Conservation (phyloP, 2,888 invertebrate genomes). For the Allolobophora icterica region DNA sequence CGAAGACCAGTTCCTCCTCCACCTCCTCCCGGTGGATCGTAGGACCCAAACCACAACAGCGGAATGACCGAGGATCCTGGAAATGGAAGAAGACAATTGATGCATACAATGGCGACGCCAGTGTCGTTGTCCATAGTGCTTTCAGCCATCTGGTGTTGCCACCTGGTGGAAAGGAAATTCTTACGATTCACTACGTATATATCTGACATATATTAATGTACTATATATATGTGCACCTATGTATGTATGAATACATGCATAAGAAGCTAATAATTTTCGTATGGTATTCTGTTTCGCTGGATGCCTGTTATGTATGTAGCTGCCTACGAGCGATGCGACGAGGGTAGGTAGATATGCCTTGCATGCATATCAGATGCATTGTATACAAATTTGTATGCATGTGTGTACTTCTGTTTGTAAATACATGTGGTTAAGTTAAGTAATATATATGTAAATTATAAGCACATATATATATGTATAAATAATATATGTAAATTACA, state of each 20-base stretch:
- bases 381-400: constrained; percentile 5
- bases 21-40: background rate
- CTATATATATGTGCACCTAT: background rate
- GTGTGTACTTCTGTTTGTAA: background rate
- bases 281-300: background rate
- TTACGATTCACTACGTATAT: background rate
- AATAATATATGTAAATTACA: background rate
- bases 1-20: constrained; percentile 30
- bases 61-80: background rate
- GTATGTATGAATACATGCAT: background rate
- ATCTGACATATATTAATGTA: background rate
- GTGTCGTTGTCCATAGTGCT: background rate
- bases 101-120: background rate
- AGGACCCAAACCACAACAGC: background rate
- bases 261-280: background rate
- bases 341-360: background rate
- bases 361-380: background rate
- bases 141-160: constrained; percentile 20
- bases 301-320: background rate
- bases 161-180: constrained; percentile 20
- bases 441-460: constrained; percentile 8
- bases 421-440: background rate
- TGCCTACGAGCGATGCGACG: background rate
- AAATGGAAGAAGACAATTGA: background rate
- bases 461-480: background rate